Evolutionary conservation across 2,113 vertebrate species (phyloP).

Genomic region (Danionella cerebrum): DNA sequence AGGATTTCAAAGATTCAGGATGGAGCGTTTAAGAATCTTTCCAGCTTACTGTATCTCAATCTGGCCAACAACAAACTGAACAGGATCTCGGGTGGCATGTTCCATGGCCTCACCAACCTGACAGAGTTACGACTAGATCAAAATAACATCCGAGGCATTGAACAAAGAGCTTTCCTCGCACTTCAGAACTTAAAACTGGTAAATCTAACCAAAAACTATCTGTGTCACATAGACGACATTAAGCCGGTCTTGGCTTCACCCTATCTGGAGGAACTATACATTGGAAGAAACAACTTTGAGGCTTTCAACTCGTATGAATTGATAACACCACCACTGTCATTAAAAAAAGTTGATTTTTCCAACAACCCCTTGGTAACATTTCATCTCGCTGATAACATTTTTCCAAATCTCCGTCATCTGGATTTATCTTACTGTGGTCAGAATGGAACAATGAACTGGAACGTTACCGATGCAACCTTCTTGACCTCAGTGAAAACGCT

Average conservation of each 20-base stretch:
- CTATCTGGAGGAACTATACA: conserved; percentile 16
- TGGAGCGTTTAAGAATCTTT: conserved; percentile 4
- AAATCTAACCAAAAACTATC: conserved; percentile 27
- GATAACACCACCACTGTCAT: conserved; percentile 2
- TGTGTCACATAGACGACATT: neutral
- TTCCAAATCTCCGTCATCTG: conserved; percentile 50
- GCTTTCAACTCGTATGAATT: conserved; percentile 23
- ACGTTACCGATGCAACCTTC: conserved; percentile 44
- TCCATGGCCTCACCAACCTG: neutral
- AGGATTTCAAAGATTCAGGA: conserved; percentile 28
- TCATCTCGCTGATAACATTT: conserved; percentile 45
- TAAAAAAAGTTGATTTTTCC: conserved; percentile 18
- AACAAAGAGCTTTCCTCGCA: conserved; percentile 3
- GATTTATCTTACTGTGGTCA: conserved; percentile 33
- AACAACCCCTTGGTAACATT: conserved; percentile 40
- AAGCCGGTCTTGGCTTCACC: neutral
- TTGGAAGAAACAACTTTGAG: conserved; percentile 17
- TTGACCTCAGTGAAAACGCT: conserved; percentile 48
- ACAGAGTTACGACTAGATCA: conserved; percentile 17
- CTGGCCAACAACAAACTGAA: conserved; percentile 17
- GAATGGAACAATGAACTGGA: conserved; percentile 38
- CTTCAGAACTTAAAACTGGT: conserved; percentile 25
- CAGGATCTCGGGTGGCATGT: neutral
- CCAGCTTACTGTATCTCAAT: conserved; percentile 19
- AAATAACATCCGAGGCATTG: conserved; percentile 17